phyloP scores from a whole-genome alignment of 2,888 invertebrate species.

The Lasioglossum figueresi region DNA sequence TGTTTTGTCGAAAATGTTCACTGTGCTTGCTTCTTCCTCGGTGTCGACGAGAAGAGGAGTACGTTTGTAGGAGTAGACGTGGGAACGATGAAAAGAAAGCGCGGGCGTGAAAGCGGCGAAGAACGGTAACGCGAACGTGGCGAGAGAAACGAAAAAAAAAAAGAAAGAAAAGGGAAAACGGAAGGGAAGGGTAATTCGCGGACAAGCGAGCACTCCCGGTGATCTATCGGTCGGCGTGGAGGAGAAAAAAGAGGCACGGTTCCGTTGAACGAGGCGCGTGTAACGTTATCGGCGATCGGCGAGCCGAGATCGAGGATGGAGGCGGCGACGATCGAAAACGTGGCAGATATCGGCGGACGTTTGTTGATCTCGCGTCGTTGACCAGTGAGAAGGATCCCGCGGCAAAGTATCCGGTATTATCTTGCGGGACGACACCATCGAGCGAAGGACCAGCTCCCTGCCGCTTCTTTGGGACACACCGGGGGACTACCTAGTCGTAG shows the following conservation, averaged over 20 bases:
- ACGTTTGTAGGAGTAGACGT: neutral
- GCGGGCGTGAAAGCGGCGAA: neutral
- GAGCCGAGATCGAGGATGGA: constrained; percentile 25
- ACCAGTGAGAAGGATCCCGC: constrained; percentile 57
- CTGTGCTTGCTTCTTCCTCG: neutral
- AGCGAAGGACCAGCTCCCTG: constrained; percentile 72
- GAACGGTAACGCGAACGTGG: neutral
- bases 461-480: constrained; percentile 79
- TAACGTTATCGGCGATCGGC: constrained; percentile 30
- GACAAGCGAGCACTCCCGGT: constrained; percentile 46
- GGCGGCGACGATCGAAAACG: constrained; percentile 40
- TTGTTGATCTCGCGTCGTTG: constrained; percentile 38
- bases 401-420: constrained; percentile 68
- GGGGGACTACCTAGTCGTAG: constrained; percentile 84
- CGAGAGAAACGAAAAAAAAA: neutral
- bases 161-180: neutral
- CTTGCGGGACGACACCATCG: constrained; percentile 70
- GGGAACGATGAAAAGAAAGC: neutral
- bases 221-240: constrained; percentile 20
- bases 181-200: neutral
- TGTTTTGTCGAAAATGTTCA: neutral
- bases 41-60: too few species aligned
- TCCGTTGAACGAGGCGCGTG: neutral
- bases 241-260: constrained; percentile 8
- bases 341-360: constrained; percentile 35